Percentiles rank a stretch among this genome's conserved stretches.
These are phyloP conservation scores for Heliangelus exortis DNA, from an alignment of 2,797 vertebrate species.

Conservation along the genomic window DNA sequence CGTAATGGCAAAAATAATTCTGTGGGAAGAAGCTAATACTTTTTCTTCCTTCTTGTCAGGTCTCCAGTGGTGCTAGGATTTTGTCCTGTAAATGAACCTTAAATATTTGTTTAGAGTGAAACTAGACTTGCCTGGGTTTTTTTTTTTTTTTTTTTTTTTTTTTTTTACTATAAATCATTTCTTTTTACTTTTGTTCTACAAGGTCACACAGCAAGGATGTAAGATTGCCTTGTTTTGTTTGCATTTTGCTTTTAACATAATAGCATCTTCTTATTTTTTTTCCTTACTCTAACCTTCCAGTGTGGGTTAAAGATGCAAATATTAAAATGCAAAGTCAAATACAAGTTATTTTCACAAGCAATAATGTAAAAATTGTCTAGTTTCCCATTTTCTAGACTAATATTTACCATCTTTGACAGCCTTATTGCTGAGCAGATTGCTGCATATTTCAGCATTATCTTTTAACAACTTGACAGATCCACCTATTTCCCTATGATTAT, in stretches of 20 bases:
- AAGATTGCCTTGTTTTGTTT: background rate
- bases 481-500: conserved; percentile 69
- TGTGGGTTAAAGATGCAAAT: background rate
- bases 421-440: conserved; percentile 36
- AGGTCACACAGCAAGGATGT: background rate
- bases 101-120: conserved; percentile 43
- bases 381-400: conserved; percentile 48
- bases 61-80: background rate
- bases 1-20: background rate
- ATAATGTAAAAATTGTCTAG: conserved; percentile 14
- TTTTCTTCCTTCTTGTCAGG: conserved; percentile 4
- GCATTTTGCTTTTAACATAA: background rate
- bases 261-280: background rate
- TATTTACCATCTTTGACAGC: conserved; percentile 68
- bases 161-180: background rate
- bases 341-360: conserved; percentile 36
- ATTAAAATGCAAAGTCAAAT: conserved; percentile 46
- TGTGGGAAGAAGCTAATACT: conserved; percentile 6
- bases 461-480: conserved; percentile 69
- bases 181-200: background rate
- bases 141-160: background rate
- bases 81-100: conserved; percentile 40
- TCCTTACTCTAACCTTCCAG: background rate
- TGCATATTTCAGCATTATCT: conserved; percentile 71
- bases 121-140: background rate